These are phyloP conservation scores for Hypomesus transpacificus DNA, from an alignment of 2,113 vertebrate species.

Conservation along the genomic window DNA sequence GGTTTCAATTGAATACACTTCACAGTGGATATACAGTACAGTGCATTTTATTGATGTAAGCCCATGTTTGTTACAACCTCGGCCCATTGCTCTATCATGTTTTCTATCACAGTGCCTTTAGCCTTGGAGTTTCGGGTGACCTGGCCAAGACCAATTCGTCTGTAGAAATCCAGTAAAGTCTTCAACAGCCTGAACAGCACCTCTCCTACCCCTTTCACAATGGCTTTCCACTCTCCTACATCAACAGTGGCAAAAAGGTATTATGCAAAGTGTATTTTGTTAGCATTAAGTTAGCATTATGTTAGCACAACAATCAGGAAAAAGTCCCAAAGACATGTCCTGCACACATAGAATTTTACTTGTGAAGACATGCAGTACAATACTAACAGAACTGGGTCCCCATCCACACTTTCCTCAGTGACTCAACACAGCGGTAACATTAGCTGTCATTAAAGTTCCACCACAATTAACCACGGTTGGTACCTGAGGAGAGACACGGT, in stretches of 20 bases:
- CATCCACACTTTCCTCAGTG: not conserved
- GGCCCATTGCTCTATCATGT: slow-evolving; percentile 65
- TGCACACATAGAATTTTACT: too few species aligned
- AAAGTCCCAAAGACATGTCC: too few species aligned
- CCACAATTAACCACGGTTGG: not conserved
- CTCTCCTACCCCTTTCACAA: too few species aligned
- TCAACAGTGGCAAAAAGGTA: too few species aligned
- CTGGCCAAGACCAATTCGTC: slow-evolving; percentile 62
- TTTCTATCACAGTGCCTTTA: slow-evolving; percentile 55
- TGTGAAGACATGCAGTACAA: not conserved
- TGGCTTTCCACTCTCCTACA: too few species aligned
- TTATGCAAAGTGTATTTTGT: too few species aligned
- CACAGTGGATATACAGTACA: slow-evolving; percentile 55
- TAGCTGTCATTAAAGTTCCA: not conserved
- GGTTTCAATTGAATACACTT: slow-evolving; percentile 70
- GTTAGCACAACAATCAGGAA: too few species aligned
- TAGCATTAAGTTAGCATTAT: too few species aligned
- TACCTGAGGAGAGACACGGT: not conserved
- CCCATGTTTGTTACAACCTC: slow-evolving; percentile 59
- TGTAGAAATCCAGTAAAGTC: slow-evolving; percentile 56
- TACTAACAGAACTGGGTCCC: not conserved
- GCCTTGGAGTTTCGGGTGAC: slow-evolving; percentile 53
- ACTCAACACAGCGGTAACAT: not conserved
- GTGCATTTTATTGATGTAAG: slow-evolving; percentile 71
- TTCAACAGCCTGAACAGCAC: not conserved